A percentile compares a stretch with the other conserved stretches of the same genome.
These are phyloP conservation scores for Eolophus roseicapilla DNA, from an alignment of 2,113 vertebrate genomes.

Conservation along the genomic window DNA sequence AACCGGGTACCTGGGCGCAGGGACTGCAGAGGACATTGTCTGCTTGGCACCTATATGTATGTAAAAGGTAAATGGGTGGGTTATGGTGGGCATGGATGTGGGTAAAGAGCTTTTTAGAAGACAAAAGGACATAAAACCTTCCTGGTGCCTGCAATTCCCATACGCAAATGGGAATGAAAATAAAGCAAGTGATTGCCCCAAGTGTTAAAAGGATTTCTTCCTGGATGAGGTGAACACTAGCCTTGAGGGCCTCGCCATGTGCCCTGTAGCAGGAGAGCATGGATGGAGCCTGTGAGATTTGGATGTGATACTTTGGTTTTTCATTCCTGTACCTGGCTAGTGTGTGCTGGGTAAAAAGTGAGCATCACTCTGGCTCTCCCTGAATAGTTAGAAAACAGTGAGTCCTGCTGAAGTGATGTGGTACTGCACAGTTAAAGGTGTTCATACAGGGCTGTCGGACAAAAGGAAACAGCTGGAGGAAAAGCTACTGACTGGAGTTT, in stretches of 20 bases:
- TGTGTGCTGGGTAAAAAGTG: neutral
- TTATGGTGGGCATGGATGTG: neutral
- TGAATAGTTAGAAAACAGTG: neutral
- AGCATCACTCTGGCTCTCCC: neutral
- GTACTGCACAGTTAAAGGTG: neutral
- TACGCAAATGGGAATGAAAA: neutral
- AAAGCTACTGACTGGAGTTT: neutral
- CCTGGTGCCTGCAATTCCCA: neutral
- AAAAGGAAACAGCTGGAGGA: neutral
- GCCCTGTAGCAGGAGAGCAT: neutral
- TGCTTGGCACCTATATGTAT: neutral
- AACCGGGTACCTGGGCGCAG: accelerated
- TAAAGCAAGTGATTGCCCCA: neutral
- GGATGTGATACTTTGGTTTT: neutral
- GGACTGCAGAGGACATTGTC: neutral
- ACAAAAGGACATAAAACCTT: neutral
- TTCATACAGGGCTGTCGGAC: neutral
- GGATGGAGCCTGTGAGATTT: neutral
- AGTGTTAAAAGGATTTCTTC: neutral
- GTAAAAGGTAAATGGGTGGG: neutral
- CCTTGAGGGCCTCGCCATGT: neutral
- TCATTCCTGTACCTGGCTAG: neutral
- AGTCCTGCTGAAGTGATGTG: neutral
- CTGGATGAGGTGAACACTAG: neutral
- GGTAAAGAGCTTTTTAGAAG: neutral